Evolutionary conservation across 2,888 invertebrate species (phyloP), one percentile per base, ranked within the genome.

Genomic region (Selenia dentaria): DNA sequence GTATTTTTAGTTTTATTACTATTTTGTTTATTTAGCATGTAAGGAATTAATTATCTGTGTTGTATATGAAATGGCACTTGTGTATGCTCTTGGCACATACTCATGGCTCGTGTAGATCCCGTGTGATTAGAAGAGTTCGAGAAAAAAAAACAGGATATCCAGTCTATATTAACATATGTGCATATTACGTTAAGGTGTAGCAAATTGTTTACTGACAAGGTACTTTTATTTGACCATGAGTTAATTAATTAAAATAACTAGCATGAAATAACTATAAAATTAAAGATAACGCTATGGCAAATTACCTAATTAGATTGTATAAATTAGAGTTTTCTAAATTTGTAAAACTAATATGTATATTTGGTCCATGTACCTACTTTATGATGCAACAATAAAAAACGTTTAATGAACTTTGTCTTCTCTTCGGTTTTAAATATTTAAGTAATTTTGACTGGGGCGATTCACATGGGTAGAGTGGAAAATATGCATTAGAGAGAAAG

Each of bases 321-420:
- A 14, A 28, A 46, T 26, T 24, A 47, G 31, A 47, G 41, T 68
- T 66, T 72, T 63, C 71, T 67, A 75, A 76, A 76, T 76, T 74
- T 69, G 63, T 70, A 70, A 57, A 62, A 53, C 37, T 62, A 59
- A 58, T 66, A 69, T 75, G 76, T 77, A 76, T 75, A 79, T 79
- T 77, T 74, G 67, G 70, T 68, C 66, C 52, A 54, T 59, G 63
- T 63, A 64, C 52, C 57, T 67, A 36, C 24, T 29, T 32, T 22
- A 59, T 60, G 62, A 71, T 64, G 63, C 54, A 59, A 60, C 54
- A 70, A 63, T 68, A 67, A 60, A 64, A 48, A 31, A 41, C 54
- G 64, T 67, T 65, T 64, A 49, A 52, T 44, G 52, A 49, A 35
- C 8, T 42, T 41, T 34, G 25, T n/a, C n/a, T n/a, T n/a, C n/a